Evolutionary conservation across 2,113 vertebrate genomes (phyloP).

Genomic region (Progne subis): DNA sequence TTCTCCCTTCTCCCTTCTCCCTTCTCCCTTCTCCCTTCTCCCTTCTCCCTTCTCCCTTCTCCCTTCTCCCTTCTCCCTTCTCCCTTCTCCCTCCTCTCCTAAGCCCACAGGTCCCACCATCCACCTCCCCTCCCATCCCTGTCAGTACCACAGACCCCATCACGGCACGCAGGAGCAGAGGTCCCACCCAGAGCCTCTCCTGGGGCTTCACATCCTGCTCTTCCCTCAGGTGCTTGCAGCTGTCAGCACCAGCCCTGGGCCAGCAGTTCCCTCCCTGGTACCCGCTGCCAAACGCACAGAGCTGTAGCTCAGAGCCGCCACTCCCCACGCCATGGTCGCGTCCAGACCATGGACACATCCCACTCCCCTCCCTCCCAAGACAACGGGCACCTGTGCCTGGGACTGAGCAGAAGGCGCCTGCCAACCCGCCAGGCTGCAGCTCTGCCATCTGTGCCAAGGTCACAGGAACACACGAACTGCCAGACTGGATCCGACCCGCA

Average conservation of each 20-base stretch:
- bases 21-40: neutral
- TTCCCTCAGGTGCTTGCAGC: neutral
- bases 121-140: neutral
- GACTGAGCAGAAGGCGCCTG: neutral
- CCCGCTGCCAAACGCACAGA: fast-evolving
- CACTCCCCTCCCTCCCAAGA: neutral
- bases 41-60: neutral
- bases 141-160: neutral
- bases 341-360: fast-evolving
- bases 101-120: neutral
- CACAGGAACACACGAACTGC: neutral
- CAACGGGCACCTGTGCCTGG: neutral
- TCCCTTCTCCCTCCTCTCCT: neutral
- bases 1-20: neutral
- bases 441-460: constrained; percentile 39
- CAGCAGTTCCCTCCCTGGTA: fast-evolving
- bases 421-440: neutral
- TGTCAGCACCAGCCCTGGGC: neutral
- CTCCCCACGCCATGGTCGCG: fast-evolving
- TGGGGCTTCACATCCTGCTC: fast-evolving
- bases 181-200: neutral
- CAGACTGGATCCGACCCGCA: neutral
- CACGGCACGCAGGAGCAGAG: fast-evolving
- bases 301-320: neutral
- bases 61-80: neutral